Conservation (phyloP, 1,140 invertebrate species). For the Callitettix versicolor region DNA sequence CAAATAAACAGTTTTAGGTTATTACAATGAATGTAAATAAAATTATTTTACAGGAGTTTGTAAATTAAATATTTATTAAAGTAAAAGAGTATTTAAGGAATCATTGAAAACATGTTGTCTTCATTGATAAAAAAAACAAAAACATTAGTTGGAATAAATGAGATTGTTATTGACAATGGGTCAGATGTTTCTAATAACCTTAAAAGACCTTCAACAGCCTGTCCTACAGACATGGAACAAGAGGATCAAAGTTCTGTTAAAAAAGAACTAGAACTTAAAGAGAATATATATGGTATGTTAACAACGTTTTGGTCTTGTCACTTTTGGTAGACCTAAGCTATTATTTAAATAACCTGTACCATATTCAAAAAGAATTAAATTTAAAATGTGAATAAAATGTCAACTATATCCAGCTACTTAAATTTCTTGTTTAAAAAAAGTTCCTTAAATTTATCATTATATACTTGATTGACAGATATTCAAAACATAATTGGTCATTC, state of each 20-base stretch:
- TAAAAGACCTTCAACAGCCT: background rate
- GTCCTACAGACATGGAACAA: background rate
- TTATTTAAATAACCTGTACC: background rate
- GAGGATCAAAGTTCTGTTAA: slow-evolving; percentile 1
- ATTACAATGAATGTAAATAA: too few species aligned
- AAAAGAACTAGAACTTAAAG: slow-evolving; percentile 4
- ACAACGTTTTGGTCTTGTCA: too few species aligned
- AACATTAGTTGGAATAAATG: slow-evolving; percentile 10
- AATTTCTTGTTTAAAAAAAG: background rate
- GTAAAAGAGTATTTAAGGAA: too few species aligned
- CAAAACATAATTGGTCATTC: too few species aligned
- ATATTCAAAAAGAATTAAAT: background rate
- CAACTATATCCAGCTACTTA: background rate
- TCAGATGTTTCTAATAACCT: background rate
- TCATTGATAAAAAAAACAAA: slow-evolving; percentile 11
- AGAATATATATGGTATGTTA: slow-evolving; percentile 8
- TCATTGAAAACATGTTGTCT: slow-evolving; percentile 1
- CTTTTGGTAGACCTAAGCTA: too few species aligned
- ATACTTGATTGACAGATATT: background rate
- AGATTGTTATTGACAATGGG: background rate
- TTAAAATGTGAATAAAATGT: background rate
- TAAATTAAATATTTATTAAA: too few species aligned
- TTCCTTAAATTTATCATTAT: background rate
- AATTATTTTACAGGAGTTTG: too few species aligned
- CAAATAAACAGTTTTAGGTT: too few species aligned